Evolutionary conservation across 2,113 vertebrate genomes (phyloP).

Genomic region (Entelurus aequoreus): DNA sequence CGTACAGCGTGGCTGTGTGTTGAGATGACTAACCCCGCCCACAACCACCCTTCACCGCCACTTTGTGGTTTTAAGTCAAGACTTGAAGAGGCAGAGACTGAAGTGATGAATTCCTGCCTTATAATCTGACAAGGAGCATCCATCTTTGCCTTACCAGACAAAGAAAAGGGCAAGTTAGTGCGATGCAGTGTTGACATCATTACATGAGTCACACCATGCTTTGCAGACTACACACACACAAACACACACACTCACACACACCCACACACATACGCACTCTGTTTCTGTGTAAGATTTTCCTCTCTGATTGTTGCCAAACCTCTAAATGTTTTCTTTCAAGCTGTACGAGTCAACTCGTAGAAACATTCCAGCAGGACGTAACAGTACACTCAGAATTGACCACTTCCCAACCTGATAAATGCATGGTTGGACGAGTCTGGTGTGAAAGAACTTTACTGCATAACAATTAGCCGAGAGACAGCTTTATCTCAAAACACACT

Average conservation of each 20-base stretch:
- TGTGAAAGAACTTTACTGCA: too few relatives aligned
- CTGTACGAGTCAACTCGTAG: neutral
- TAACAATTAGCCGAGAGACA: too few relatives aligned
- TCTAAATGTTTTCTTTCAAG: conserved; percentile 3
- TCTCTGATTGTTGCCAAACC: conserved; percentile 14
- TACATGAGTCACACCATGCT: conserved; percentile 44
- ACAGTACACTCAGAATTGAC: too few relatives aligned
- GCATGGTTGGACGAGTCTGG: too few relatives aligned
- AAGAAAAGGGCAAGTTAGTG: neutral
- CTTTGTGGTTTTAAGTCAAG: neutral
- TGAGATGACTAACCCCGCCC: conserved; percentile 2
- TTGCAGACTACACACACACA: conserved; percentile 9
- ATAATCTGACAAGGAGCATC: too few relatives aligned
- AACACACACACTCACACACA: neutral
- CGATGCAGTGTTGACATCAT: neutral
- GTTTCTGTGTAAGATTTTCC: conserved; percentile 53
- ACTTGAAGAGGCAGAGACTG: neutral
- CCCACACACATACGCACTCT: conserved; percentile 8
- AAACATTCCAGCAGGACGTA: too few relatives aligned
- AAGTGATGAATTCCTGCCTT: conserved; percentile 4
- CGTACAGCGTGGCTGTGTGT: conserved; percentile 36
- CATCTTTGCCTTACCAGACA: neutral
- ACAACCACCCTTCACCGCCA: too few relatives aligned
- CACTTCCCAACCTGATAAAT: too few relatives aligned
- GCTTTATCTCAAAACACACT: too few relatives aligned